A percentile compares a stretch with the other conserved stretches of the same genome.
These are phyloP conservation scores for Albula glossodonta DNA, from an alignment of 2,113 vertebrate genomes.

Conservation along the genomic window DNA sequence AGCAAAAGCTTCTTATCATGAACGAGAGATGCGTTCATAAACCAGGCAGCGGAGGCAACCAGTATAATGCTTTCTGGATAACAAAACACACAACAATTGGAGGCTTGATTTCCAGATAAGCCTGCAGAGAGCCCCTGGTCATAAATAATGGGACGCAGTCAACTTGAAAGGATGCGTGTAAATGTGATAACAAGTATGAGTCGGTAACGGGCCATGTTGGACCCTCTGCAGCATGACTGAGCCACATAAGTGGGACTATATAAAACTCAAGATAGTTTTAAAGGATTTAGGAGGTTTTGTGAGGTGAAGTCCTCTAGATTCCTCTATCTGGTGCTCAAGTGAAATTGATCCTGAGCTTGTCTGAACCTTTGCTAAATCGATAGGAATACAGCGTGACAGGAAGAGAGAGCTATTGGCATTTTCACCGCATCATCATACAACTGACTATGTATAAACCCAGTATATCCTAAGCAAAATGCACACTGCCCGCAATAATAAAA, in stretches of 20 bases:
- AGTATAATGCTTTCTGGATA: neutral
- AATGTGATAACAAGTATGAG: neutral
- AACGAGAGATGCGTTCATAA: neutral
- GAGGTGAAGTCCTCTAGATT: constrained; percentile 4
- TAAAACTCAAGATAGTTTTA: constrained; percentile 8
- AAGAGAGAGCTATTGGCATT: neutral
- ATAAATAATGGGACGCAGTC: neutral
- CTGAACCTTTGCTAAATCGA: neutral
- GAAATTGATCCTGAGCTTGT: neutral
- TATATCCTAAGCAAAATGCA: neutral
- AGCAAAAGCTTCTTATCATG: constrained; percentile 17
- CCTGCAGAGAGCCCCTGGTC: neutral
- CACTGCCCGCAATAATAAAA: neutral
- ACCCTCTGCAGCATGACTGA: neutral
- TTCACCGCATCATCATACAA: neutral
- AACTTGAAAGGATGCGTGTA: neutral
- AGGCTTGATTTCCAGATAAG: constrained; percentile 15
- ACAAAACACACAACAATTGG: neutral
- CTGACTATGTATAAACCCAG: neutral
- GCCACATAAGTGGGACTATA: neutral
- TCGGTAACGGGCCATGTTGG: neutral
- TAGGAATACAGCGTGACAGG: neutral
- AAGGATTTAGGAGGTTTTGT: neutral
- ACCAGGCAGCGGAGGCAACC: neutral
- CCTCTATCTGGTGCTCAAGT: neutral